Conservation (phyloP, 2,888 invertebrate species). For the Rotaria sp. region DNA sequence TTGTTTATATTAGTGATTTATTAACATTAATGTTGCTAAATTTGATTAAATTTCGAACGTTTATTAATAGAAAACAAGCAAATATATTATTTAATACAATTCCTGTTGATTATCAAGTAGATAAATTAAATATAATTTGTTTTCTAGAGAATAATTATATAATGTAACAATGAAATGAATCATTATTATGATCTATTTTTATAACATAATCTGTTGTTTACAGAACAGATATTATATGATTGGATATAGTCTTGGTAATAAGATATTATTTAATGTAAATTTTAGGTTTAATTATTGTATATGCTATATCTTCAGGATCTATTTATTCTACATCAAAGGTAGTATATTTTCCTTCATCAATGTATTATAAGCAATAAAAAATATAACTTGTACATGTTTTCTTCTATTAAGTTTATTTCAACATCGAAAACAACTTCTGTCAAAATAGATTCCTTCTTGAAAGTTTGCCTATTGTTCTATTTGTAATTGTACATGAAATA, state of each 20-base stretch:
- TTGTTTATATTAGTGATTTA: slow-evolving; percentile 55
- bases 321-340: too few relatives aligned
- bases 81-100: slow-evolving; percentile 91
- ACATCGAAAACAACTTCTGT: too few relatives aligned
- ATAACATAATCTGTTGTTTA: slow-evolving; percentile 64
- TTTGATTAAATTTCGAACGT: slow-evolving; percentile 76
- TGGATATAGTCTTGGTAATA: slow-evolving; percentile 76
- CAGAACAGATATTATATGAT: slow-evolving; percentile 76
- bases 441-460: too few relatives aligned
- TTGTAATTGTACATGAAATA: slow-evolving; percentile 83
- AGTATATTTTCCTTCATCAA: too few relatives aligned
- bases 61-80: slow-evolving; percentile 83
- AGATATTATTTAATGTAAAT: slow-evolving; percentile 74
- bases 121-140: neutral
- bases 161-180: slow-evolving; percentile 63
- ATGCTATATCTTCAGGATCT: too few relatives aligned
- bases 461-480: slow-evolving; percentile 82
- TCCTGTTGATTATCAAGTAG: slow-evolving; percentile 74
- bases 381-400: too few relatives aligned
- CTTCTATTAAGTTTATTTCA: neutral
- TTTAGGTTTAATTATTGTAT: slow-evolving; percentile 60
- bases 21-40: slow-evolving; percentile 79
- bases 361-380: too few relatives aligned
- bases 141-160: slow-evolving; percentile 65
- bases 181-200: slow-evolving; percentile 64